Base-by-base conservation (phyloP, 2,888 invertebrate species). In the Bembecia ichneumoniformis region DNA sequence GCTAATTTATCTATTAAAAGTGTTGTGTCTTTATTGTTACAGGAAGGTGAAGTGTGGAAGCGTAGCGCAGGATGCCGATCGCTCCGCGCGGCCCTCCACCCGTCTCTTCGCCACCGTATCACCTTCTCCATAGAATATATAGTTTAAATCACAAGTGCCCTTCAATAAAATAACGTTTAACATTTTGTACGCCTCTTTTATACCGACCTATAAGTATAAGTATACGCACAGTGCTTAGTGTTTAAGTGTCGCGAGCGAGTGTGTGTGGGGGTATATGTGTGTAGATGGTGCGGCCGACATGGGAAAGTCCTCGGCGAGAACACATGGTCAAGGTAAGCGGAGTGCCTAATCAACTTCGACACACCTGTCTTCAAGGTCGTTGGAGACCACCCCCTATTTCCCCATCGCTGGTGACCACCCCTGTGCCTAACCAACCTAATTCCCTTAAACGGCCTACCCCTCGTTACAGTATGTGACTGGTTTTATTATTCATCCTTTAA, bases 271-370 rank as follows among this genome's bases (percentile, higher is more conserved):
- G 72, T 81, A 67, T 74, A 76, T 74, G 82, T 77, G 83, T 77
- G 82, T 82, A 74, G 78, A 86, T 86, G 86, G 83, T 86, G 82
- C 82, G 86, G 80, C 79, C 87, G 87, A 81, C 87, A 88, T 88
- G 87, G 87, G 88, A 87, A 88, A 88, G 77, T 87, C 87, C 83
- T 88, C 88, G 81, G 86, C 83, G 72, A 87, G 84, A 86, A 86
- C 87, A 87, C 86, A 88, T 82, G 87, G 87, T 74, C 87, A 87
- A 87, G 87, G 88, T 87, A 69, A 87, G 87, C 81, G 63, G 51
- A 52, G 50, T 56, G 57, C 46, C 58, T 60, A 56, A 55, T 63
- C 60, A 61, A 63, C 62, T 60, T 56, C 55, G 53, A 59, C 63
- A 64, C 77, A 75, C 64, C 65, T 74, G 77, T 64, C 65, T 56